Base-by-base conservation (phyloP, 1,140 invertebrate species). In the Ceratina calcarata region DNA sequence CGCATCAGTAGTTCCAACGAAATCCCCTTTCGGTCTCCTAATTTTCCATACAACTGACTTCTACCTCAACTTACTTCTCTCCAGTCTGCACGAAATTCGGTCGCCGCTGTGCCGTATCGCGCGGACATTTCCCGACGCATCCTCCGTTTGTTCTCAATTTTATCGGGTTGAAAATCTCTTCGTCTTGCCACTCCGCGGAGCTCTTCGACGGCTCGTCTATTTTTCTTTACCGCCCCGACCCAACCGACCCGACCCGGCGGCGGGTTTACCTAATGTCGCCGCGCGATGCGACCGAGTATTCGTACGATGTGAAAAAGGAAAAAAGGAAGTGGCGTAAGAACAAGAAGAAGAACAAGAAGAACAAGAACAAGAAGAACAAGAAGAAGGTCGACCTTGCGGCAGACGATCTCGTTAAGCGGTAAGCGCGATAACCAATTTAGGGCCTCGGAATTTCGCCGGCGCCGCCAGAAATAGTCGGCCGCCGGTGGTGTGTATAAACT, bases 401-500 rank as follows among this genome's bases (percentile, higher is more conserved):
- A 76, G 68, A 86, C 81, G 81, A 88, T 90, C 81, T 88, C 75
- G 86, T 91, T 87, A 88, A 89, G 83, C 85, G 85, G 82, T 87
- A 84, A 86, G 83, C 82, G 82, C 88, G 90, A 91, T 91, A 91
- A 89, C 90, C 90, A 91, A 92, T 91, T 91, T 91, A 92, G 91
- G 91, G 87, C 87, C 88, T 90, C 86, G 89, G 89, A 92, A 91
- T 91, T 92, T 91, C 75, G 86, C 88, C 84, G 89, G 87, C 87
- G 87, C 88, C 87, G 90, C 89, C 89, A 88, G 83, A 91, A 91
- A 91, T 92, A 91, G 90, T 87, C 88, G 87, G 85, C 81, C 70
- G 74, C 83, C 84, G 74, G 66, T 66, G 77, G 78, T 86, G 85
- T 86, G 78, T 86, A 83, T 86, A 80, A 83, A 86, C 85, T 86